Base-by-base conservation (phyloP, 2,113 vertebrate species). In the Pholis gunnellus region DNA sequence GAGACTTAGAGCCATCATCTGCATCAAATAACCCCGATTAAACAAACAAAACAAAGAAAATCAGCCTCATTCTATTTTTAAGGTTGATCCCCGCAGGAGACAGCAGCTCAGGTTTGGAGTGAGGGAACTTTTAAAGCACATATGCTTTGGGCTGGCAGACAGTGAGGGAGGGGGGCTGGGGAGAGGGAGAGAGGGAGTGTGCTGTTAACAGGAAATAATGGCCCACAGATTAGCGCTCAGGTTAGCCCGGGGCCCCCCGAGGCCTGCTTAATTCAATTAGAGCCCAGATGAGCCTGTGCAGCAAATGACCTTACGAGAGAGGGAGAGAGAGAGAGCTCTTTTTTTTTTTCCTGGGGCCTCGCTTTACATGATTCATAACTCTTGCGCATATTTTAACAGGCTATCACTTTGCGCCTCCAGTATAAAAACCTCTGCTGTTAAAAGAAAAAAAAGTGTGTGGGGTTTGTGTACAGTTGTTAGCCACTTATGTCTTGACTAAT, bases 191-290 rank as follows among this genome's bases (percentile, higher is more conserved):
- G 86, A 84, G 75, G 48, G 87, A 90, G 89, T 69, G 88, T 83
- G 92, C 90, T 87, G 91, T 93, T 94, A 95, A 94, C 90, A 94
- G 92, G 91, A 95, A 94, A 91, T 93, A 95, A 94, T 95, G 95
- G 95, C 92, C 94, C 92, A 93, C 91, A 94, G 94, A 95, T 95
- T 94, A 95, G 92, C 83, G 87, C 91, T 93, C 92, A 94, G 93
- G 92, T 94, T 96, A 95, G 93, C 93, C 90, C 20, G 60, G 79
- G 90, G 84, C 93, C 95, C 92, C 94, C 89, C 18, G 94, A 94
- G 94, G 92, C 87, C 91, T 89, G 83, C 92, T 95, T 96, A 95
- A 96, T 96, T 95, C 94, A 95, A 95, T 96, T 95, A 95, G 93
- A 94, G 93, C 91, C 93, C 93, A 95, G 94, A 95, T 95, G 94